Conservation (phyloP, 2,797 vertebrate genomes). For the Pachyuromys duprasi region DNA sequence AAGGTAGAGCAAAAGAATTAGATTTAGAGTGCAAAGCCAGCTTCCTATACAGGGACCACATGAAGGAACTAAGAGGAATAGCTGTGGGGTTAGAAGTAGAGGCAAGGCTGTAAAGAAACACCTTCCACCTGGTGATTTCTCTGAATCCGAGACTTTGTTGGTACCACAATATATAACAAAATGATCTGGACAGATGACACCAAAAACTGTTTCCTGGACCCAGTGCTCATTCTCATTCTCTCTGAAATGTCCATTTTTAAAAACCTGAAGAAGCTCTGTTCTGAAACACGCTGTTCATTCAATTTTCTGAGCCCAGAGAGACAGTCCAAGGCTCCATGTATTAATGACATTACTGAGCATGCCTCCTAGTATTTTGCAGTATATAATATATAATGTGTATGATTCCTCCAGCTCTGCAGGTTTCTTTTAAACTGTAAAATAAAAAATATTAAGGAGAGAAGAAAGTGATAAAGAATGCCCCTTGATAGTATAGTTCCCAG, state of each 20-base stretch:
- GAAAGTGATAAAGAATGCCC: not conserved
- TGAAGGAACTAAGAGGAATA: not conserved
- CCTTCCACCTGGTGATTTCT: not conserved
- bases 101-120: not conserved
- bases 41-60: not conserved
- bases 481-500: not conserved
- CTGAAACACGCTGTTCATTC: not conserved
- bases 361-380: not conserved
- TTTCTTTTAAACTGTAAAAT: not conserved
- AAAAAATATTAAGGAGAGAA: not conserved
- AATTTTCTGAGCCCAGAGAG: not conserved
- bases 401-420: not conserved
- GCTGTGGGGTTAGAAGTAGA: not conserved
- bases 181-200: not conserved
- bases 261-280: not conserved
- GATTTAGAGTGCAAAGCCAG: not conserved
- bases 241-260: not conserved
- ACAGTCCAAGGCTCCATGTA: not conserved
- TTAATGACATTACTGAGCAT: not conserved
- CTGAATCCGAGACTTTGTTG: not conserved
- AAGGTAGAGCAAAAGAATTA: not conserved
- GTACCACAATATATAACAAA: not conserved
- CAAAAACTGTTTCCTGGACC: not conserved
- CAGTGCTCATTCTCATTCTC: not conserved
- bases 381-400: not conserved